Evolutionary conservation across 2,113 vertebrate species (phyloP).

Genomic region (Channa maculata): DNA sequence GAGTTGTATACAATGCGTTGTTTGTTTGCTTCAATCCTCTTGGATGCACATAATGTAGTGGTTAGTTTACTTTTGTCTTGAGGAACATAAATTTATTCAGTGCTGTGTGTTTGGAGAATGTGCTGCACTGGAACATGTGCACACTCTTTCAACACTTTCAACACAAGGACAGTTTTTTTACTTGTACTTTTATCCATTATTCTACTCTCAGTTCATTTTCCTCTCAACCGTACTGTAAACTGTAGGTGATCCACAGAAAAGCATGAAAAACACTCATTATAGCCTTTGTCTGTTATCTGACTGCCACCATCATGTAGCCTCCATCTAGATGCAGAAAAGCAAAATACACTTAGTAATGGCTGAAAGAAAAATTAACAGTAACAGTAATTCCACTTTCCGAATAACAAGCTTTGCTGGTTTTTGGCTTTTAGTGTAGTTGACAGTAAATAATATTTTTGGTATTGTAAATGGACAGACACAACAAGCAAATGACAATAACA

Average conservation of each 20-base stretch:
- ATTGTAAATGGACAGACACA: too few relatives aligned
- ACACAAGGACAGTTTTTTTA: too few relatives aligned
- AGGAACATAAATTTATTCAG: constrained; percentile 28
- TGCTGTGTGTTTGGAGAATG: neutral
- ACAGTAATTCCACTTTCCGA: too few relatives aligned
- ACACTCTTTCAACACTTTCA: constrained; percentile 9
- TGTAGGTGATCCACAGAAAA: neutral
- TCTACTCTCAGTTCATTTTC: neutral
- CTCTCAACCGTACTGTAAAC: neutral
- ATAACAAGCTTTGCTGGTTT: too few relatives aligned
- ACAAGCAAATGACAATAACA: too few relatives aligned
- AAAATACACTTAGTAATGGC: neutral
- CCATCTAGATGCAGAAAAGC: neutral
- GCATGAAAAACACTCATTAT: constrained; percentile 13
- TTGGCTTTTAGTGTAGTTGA: too few relatives aligned
- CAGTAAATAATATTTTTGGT: too few relatives aligned
- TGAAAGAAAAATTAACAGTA: neutral
- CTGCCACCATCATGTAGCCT: neutral
- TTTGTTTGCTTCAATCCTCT: constrained; percentile 55
- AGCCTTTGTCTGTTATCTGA: neutral
- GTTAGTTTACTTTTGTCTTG: constrained; percentile 43
- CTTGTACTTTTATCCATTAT: too few relatives aligned
- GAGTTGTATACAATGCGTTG: constrained; percentile 39
- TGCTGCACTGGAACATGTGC: neutral
- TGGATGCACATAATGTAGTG: constrained; percentile 38